phyloP scores from a whole-genome alignment of 1,140 invertebrate species.

The Riptortus pedestris region DNA sequence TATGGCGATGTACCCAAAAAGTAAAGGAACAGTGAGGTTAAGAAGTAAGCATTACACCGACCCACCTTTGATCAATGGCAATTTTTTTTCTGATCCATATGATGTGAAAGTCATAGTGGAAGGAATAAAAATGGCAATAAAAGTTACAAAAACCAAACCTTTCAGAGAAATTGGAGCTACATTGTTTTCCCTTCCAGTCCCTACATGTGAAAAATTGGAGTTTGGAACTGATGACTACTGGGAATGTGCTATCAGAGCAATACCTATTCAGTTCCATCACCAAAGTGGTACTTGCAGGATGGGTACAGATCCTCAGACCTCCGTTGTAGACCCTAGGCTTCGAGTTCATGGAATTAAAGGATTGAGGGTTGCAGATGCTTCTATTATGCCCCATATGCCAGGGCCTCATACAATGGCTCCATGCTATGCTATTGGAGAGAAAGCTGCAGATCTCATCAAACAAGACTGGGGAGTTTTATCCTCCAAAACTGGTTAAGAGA shows the following conservation, averaged over 20 bases:
- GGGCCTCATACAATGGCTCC: not conserved
- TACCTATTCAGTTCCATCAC: constrained; percentile 43
- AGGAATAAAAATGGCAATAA: not conserved
- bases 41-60: not conserved
- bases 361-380: constrained; percentile 37
- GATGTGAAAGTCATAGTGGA: not conserved
- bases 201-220: not conserved
- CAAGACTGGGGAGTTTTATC: not conserved
- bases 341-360: constrained; percentile 38
- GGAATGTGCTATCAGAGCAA: constrained; percentile 44
- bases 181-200: not conserved
- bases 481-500: no score
- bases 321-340: constrained; percentile 41
- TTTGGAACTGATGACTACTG: constrained; percentile 48
- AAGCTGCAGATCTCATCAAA: not conserved
- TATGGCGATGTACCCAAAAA: not conserved
- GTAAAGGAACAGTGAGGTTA: not conserved
- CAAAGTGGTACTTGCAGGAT: constrained; percentile 48
- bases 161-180: not conserved
- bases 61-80: not conserved
- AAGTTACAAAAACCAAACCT: not conserved
- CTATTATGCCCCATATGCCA: constrained; percentile 34
- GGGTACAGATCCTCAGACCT: constrained; percentile 39
- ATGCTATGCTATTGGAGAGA: not conserved
- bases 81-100: not conserved